Base-by-base conservation (phyloP, 1,140 invertebrate species). In the Phthorimaea operculella region DNA sequence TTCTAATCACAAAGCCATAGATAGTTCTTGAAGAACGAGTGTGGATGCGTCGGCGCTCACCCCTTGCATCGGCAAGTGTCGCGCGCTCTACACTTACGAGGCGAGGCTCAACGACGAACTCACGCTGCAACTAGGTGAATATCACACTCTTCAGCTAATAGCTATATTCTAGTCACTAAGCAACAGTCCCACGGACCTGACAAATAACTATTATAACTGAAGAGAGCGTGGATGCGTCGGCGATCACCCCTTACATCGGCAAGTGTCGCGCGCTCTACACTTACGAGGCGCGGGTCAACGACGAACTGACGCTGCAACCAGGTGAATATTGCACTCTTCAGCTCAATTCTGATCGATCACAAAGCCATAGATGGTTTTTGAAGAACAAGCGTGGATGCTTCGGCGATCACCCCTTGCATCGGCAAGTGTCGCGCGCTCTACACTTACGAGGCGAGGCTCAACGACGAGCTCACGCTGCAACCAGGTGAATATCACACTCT, bases 71-170 rank as follows among this genome's bases (percentile, higher is more conserved):
- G 86, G 92, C 15, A 90, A 90, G 59, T 97, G 95, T 75, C 90
- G 90, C 63, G 96, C 93, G 0, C 84, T 97, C 1, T 98, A 97
- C 74, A 90, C 93, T 47, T 98, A 97, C 77, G 89, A 92, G 59
- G 94, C 95, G 8, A 94, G 94, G 72, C 87, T 96, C 44, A 91
- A 92, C 67, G 96, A 97, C 85, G 96, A 98, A 79, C 88, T 98
- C 15, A 92, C 91, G 48, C 87, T 97, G 49, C 90, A 87, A 72
- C 90, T 92, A 69, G 96, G 91, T 91, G 76, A 74, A n/a, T n/a
- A n/a, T n/a, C n/a, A n/a, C n/a, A n/a, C n/a, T n/a, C n/a, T n/a
- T n/a, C n/a, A n/a, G n/a, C n/a, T n/a, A n/a, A n/a, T n/a, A 92
- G 90, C 93, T 79, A 92, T 93, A 72, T 93, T 93, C 70, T 92